Base-by-base conservation (phyloP, 2,113 vertebrate species). In the Xiphophorus hellerii region DNA sequence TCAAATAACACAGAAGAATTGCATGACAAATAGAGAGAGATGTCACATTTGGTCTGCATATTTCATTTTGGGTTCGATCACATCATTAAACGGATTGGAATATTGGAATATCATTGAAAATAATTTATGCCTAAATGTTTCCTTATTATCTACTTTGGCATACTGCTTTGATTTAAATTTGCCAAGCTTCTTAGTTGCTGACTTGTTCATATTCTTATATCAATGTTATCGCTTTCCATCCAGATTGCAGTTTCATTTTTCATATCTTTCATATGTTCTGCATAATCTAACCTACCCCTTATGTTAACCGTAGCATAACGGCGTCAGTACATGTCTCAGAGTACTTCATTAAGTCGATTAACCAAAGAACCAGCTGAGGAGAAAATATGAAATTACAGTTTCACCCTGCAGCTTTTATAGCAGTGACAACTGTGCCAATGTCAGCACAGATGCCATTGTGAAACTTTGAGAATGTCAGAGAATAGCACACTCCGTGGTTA, bases 281-380 rank as follows among this genome's bases (percentile, higher is more conserved):
- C 27, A 30, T 51, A 25, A 30, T 78, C 68, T 81, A 37, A 69
- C 67, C 73, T 63, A 72, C 28, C 61, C 58, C 69, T 58, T 75
- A 87, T 79, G 72, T 77, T 76, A 67, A 31, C 39, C 68, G 74
- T 70, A 4, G 25, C 76, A 35, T 80, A 51, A 33, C 39, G 58
- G 79, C 35, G 67, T 33, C 44, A 48, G 33, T 58, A 71, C 76
- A 75, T 66, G 67, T 78, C 74, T 82, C 54, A 14, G 61, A 69
- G 29, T 62, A 64, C 77, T 77, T 90, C 77, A 89, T 89, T 89
- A 92, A 90, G 71, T 85, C 71, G 86, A 91, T 92, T 89, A 88
- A 62, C 62, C 80, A 69, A 89, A 70, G 73, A 91, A 81, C 33
- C 44, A 70, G 66, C 72, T 77, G 74, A 81, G 80, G 79, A 37